phyloP scores from a whole-genome alignment of 2,888 invertebrate species.

The Trichogramma evanescens region DNA sequence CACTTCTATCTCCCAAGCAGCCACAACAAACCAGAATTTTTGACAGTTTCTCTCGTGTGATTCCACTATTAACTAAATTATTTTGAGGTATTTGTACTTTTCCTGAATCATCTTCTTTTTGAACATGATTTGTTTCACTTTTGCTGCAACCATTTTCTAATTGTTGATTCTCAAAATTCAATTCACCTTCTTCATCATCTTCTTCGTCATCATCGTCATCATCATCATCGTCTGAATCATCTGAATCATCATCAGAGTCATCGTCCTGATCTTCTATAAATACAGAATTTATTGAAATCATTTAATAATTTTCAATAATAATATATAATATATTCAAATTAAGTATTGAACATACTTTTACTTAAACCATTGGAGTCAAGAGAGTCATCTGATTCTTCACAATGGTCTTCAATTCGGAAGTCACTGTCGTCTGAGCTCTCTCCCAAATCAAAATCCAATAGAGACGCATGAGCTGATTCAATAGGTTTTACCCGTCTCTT shows the following conservation, averaged over 20 bases:
- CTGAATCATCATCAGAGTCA: conserved; percentile 45
- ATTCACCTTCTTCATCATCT: conserved; percentile 50
- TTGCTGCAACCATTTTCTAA: conserved; percentile 38
- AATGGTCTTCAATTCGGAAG: conserved; percentile 82
- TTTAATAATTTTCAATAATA: background rate
- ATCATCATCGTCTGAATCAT: conserved; percentile 44
- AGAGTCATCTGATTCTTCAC: conserved; percentile 70
- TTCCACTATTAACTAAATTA: conserved; percentile 18
- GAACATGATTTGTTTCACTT: too few relatives aligned
- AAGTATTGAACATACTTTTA: conserved; percentile 46
- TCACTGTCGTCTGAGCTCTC: conserved; percentile 93
- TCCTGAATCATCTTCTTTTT: too few relatives aligned
- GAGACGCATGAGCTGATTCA: conserved; percentile 61
- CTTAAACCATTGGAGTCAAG: conserved; percentile 63
- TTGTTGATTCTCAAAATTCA: conserved; percentile 51
- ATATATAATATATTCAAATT: background rate
- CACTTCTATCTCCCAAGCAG: conserved; percentile 86
- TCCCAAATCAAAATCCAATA: conserved; percentile 77
- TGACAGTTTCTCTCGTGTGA: conserved; percentile 51
- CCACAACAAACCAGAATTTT: conserved; percentile 83
- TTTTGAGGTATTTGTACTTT: too few relatives aligned
- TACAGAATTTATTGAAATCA: background rate
- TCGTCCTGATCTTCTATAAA: conserved; percentile 26
- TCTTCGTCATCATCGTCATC: conserved; percentile 31
- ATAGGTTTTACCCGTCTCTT: conserved; percentile 77